Evolutionary conservation across 2,113 vertebrate species (phyloP).

Genomic region (Miniopterus natalensis): DNA sequence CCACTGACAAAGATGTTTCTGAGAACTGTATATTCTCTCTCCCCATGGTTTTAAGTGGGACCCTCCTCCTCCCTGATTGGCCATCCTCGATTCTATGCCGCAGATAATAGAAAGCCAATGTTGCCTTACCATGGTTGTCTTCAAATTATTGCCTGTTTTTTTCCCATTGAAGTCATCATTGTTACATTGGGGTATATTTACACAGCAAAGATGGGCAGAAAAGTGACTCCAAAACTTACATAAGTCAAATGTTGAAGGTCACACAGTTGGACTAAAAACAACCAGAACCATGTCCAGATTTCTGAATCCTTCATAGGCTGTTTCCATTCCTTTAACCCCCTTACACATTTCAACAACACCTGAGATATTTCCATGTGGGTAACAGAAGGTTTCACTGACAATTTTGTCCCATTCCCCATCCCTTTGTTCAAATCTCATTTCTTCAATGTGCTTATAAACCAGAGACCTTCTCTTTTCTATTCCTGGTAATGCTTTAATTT

Average conservation of each 20-base stretch:
- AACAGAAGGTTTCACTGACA: not conserved
- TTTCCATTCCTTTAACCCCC: not conserved
- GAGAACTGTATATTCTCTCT: not conserved
- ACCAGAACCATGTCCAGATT: not conserved
- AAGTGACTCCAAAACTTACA: not conserved
- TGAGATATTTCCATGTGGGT: not conserved
- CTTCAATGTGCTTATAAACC: not conserved
- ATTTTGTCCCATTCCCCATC: not conserved
- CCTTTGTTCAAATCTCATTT: not conserved
- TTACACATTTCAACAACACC: not conserved
- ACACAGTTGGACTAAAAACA: not conserved
- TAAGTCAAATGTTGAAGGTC: not conserved
- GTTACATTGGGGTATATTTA: not conserved
- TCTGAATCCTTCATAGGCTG: not conserved
- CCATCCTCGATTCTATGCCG: not conserved
- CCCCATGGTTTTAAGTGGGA: not conserved
- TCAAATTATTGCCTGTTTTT: not conserved
- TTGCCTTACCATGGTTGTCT: not conserved
- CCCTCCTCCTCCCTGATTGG: not conserved
- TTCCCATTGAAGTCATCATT: not conserved
- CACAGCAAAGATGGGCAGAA: not conserved
- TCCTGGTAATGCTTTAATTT: not conserved
- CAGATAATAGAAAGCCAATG: not conserved
- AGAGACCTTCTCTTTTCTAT: not conserved
- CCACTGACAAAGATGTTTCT: not conserved